These are phyloP conservation scores for Florisuga fusca DNA, from an alignment of 2,797 vertebrate species.

Conservation along the genomic window DNA sequence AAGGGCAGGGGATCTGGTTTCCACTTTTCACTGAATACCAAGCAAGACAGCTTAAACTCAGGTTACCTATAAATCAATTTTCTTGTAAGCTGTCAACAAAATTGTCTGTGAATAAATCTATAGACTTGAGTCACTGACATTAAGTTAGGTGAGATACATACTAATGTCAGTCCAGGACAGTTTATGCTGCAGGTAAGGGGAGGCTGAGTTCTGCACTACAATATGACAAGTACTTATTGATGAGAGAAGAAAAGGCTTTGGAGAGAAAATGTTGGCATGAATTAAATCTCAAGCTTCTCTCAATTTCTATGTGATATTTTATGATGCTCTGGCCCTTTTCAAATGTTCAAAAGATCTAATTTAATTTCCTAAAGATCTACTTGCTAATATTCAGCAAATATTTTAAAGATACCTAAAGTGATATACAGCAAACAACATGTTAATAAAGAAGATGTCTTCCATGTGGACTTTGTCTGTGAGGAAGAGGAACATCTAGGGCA, in stretches of 20 bases:
- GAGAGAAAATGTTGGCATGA: not conserved
- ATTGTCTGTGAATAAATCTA: not conserved
- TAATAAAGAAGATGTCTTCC: not conserved
- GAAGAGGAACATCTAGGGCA: not conserved
- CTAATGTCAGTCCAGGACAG: not conserved
- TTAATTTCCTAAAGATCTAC: not conserved
- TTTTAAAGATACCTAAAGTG: not conserved
- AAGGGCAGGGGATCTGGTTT: not conserved
- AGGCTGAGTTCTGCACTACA: not conserved
- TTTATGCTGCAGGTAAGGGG: not conserved
- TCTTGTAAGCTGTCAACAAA: not conserved
- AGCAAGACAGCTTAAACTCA: not conserved
- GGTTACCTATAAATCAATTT: not conserved
- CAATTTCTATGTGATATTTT: not conserved
- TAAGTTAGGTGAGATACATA: not conserved
- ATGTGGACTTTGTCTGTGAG: not conserved
- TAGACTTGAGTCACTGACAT: not conserved
- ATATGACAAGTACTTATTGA: not conserved
- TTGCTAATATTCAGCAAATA: not conserved
- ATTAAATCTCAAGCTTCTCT: not conserved
- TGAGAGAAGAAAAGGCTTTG: not conserved
- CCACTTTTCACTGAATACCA: not conserved
- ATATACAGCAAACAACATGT: not conserved
- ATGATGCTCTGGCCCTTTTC: not conserved
- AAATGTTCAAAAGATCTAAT: not conserved